Conservation (phyloP, 2,797 vertebrate genomes). For the Luscinia megarhynchos region DNA sequence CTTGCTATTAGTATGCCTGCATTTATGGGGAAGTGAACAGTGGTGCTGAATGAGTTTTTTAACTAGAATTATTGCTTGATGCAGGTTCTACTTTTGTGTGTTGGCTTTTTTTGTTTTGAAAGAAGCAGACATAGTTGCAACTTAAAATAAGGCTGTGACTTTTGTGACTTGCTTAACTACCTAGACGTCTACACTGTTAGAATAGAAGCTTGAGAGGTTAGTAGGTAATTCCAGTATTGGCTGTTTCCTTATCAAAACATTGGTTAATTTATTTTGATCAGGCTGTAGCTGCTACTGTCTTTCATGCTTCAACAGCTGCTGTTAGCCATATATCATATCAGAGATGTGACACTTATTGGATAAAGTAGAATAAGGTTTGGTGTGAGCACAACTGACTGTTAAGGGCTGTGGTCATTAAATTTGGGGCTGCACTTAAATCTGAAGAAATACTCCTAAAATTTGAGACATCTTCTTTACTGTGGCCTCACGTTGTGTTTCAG, state of each 20-base stretch:
- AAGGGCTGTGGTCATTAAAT: neutral
- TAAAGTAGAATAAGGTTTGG: constrained; percentile 6
- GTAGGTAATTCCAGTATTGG: neutral
- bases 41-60: neutral
- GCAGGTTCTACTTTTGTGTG: neutral
- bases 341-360: neutral
- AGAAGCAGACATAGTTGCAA: neutral
- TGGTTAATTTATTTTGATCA: constrained; percentile 12
- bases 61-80: neutral
- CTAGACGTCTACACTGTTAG: neutral
- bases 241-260: neutral
- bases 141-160: neutral
- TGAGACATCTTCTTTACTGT: neutral
- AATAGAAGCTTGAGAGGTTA: neutral
- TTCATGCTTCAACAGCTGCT: neutral
- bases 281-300: neutral
- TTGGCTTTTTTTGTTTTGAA: neutral
- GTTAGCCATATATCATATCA: neutral
- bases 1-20: neutral
- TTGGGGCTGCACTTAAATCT: neutral
- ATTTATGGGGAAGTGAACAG: neutral
- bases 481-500: neutral
- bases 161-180: neutral
- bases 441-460: neutral
- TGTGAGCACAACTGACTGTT: neutral